Evolutionary conservation across 2,888 invertebrate genomes (phyloP).

Genomic region (Clistopyga incitator): DNA sequence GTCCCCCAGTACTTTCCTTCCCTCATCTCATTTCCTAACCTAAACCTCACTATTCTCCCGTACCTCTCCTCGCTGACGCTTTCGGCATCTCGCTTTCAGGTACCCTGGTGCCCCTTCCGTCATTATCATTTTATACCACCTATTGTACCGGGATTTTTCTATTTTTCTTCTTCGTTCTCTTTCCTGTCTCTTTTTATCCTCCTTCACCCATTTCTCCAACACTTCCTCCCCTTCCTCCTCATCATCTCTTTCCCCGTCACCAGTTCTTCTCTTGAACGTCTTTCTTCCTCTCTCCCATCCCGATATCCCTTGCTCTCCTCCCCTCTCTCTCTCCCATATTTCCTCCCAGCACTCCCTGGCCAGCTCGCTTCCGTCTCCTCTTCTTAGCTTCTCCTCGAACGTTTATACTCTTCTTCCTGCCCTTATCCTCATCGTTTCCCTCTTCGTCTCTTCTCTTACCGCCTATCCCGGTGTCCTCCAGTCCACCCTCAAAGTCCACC

Average conservation of each 20-base stretch:
- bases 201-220: too few relatives aligned
- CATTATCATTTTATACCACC: not conserved
- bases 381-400: too few relatives aligned
- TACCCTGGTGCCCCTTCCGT: not conserved
- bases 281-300: not conserved
- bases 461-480: too few relatives aligned
- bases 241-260: too few relatives aligned
- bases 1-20: too few relatives aligned
- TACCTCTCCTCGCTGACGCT: not conserved
- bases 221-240: too few relatives aligned
- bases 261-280: not conserved
- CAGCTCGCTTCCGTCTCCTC: too few relatives aligned
- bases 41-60: not conserved
- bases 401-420: too few relatives aligned
- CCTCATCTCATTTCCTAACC: not conserved
- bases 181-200: slow-evolving; percentile 8
- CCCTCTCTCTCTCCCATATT: too few relatives aligned
- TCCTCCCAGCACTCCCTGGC: too few relatives aligned
- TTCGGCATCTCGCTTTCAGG: not conserved
- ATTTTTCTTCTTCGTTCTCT: not conserved
- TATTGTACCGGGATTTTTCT: not conserved
- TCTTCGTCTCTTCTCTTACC: too few relatives aligned
- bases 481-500: not conserved
- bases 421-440: too few relatives aligned
- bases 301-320: not conserved